Evolutionary conservation across 2,888 invertebrate genomes (phyloP).

Genomic region (Lasius fuliginosus): DNA sequence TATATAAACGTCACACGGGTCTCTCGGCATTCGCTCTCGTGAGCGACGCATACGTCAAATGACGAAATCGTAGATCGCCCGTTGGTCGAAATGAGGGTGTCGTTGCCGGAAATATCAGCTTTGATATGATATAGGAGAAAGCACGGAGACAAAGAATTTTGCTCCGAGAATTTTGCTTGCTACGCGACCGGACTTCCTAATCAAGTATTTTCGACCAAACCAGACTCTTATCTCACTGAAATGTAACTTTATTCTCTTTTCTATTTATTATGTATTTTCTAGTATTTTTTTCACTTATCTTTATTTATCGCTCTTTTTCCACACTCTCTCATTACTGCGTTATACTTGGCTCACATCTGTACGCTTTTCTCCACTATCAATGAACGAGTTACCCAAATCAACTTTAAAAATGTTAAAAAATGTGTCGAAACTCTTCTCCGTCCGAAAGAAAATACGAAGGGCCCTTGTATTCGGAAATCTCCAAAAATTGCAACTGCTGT

Average conservation of each 20-base stretch:
- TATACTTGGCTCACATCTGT: not conserved
- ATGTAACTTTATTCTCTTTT: not conserved
- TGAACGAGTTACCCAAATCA: too few relatives aligned
- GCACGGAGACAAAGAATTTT: not conserved
- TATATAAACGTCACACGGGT: constrained; percentile 57
- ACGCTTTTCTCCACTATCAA: not conserved
- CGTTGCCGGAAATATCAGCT: not conserved
- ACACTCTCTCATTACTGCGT: not conserved
- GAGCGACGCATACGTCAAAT: constrained; percentile 37
- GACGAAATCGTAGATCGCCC: constrained; percentile 31
- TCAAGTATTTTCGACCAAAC: not conserved
- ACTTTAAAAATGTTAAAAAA: too few relatives aligned
- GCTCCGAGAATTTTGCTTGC: not conserved
- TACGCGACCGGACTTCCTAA: not conserved
- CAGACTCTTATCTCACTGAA: not conserved
- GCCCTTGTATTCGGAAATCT: too few relatives aligned
- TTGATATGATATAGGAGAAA: not conserved
- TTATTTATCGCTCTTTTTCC: not conserved
- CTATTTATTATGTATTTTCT: not conserved
- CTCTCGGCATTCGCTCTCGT: constrained; percentile 76
- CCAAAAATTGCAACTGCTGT: too few relatives aligned
- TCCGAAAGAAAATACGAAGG: too few relatives aligned
- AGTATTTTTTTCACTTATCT: not conserved
- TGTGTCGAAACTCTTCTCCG: too few relatives aligned
- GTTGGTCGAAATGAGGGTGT: constrained; percentile 25